Percentiles rank a stretch among this genome's conserved stretches.
Evolutionary conservation across 2,888 invertebrate genomes (phyloP).

Genomic region (Drosophila picticornis): DNA sequence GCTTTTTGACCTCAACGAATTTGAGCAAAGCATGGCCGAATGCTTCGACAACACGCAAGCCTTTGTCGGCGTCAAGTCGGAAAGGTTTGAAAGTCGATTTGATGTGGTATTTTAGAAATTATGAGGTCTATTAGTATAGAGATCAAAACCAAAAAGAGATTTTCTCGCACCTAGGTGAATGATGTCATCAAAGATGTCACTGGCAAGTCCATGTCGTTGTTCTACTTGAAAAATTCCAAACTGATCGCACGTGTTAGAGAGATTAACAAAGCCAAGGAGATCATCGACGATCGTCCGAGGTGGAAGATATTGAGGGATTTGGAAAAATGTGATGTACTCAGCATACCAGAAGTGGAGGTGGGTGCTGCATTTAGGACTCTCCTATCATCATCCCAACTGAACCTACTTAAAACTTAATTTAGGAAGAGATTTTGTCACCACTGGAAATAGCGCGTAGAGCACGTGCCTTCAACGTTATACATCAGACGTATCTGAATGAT

Average conservation of each 20-base stretch:
- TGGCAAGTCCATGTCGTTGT: constrained; percentile 75
- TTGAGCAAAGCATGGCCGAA: constrained; percentile 70
- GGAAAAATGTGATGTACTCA: constrained; percentile 79
- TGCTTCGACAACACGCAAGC: constrained; percentile 33
- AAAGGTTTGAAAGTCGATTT: constrained; percentile 21
- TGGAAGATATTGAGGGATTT: constrained; percentile 82
- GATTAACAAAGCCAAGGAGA: constrained; percentile 55
- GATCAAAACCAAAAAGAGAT: no score
- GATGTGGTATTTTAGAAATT: constrained; percentile 64
- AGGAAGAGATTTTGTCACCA: constrained; percentile 77
- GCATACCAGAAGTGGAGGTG: constrained; percentile 76
- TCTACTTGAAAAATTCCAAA: constrained; percentile 75
- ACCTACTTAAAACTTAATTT: no score
- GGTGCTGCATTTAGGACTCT: neutral
- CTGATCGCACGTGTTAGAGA: constrained; percentile 67
- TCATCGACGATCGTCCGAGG: constrained; percentile 68
- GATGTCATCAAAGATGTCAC: constrained; percentile 80
- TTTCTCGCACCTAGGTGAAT: constrained; percentile 61
- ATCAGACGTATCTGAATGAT: constrained; percentile 82
- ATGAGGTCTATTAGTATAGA: no score
- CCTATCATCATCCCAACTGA: no score
- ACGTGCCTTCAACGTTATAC: constrained; percentile 75
- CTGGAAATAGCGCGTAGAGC: constrained; percentile 76
- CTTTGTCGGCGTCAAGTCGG: constrained; percentile 1
- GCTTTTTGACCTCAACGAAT: constrained; percentile 80